A percentile compares a stretch with the other conserved stretches of the same genome.
Evolutionary conservation across 2,888 invertebrate genomes (phyloP).

Genomic region (Muscina levida): DNA sequence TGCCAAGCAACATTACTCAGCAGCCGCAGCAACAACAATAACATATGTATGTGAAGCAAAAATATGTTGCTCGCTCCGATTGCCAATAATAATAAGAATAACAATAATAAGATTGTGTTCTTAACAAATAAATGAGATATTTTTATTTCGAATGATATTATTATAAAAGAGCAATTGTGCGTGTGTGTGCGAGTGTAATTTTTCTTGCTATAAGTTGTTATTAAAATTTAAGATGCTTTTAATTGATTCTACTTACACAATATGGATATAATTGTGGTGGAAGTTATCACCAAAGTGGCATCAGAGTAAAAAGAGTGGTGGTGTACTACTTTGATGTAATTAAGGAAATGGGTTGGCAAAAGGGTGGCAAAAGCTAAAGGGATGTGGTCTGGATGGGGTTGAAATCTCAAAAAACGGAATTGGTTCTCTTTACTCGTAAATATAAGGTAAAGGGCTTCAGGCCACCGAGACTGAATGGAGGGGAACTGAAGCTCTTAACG

Average conservation of each 20-base stretch:
- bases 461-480: no score
- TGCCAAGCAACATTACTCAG: background rate
- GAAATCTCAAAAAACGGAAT: no score
- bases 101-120: constrained; percentile 10
- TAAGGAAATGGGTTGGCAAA: no score
- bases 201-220: background rate
- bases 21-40: background rate
- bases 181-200: background rate
- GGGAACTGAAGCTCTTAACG: no score
- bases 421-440: no score
- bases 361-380: no score
- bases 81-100: no score
- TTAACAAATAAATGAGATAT: constrained; percentile 33
- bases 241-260: background rate
- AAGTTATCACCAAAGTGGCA: constrained; percentile 5
- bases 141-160: constrained; percentile 20
- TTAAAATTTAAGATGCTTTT: constrained; percentile 27
- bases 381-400: no score
- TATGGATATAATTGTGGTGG: background rate
- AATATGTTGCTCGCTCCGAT: background rate
- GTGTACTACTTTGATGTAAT: background rate
- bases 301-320: no score
- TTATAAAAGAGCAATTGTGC: background rate
- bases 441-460: no score
- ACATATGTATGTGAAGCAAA: background rate